A percentile compares a stretch with the other conserved stretches of the same genome.
phyloP scores from a whole-genome alignment of 2,797 vertebrate species.

The Nyctibius grandis region DNA sequence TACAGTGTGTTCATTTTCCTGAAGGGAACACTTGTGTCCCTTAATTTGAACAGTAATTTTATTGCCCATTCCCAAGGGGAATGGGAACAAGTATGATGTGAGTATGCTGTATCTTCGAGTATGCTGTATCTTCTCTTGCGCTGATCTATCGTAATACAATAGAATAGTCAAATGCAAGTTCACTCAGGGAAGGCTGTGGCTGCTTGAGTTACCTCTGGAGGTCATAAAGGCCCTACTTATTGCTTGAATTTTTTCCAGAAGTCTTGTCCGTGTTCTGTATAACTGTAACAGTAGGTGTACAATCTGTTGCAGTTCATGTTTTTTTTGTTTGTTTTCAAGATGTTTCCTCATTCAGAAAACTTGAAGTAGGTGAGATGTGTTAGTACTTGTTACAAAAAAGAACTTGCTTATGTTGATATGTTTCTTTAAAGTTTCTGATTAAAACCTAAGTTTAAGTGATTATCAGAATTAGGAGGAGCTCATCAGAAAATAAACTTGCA shows the following conservation, averaged over 20 bases:
- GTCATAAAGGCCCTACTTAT: neutral
- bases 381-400: neutral
- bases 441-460: neutral
- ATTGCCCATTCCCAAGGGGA: neutral
- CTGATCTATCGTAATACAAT: neutral
- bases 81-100: neutral
- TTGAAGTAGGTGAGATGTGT: neutral
- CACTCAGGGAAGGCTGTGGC: neutral
- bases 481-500: neutral
- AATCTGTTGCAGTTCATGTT: neutral
- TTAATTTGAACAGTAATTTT: neutral
- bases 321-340: neutral
- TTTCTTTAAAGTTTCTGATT: neutral
- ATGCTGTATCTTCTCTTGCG: neutral
- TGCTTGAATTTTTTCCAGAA: neutral
- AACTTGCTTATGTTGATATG: neutral
- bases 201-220: neutral
- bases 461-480: neutral
- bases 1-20: neutral
- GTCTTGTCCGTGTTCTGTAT: neutral
- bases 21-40: neutral
- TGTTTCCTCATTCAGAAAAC: neutral
- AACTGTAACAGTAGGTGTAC: neutral
- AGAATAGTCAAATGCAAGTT: neutral
- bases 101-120: neutral